Conservation (phyloP, 2,797 vertebrate species). For the Heliangelus exortis region DNA sequence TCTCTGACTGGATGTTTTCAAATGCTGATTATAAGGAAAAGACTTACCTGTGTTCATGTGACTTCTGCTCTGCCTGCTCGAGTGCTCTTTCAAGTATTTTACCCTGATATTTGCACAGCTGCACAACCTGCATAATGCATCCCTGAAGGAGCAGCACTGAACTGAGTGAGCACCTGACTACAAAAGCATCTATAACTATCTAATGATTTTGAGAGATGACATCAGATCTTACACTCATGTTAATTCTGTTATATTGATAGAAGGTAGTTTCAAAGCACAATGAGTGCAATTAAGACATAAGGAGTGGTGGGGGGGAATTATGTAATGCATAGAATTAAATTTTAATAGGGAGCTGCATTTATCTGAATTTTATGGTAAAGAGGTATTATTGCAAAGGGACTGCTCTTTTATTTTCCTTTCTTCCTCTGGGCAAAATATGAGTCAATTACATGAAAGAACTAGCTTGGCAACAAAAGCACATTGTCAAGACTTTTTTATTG, state of each 20-base stretch:
- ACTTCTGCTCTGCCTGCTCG: background rate
- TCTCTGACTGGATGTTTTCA: background rate
- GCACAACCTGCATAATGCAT: background rate
- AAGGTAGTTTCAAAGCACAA: background rate
- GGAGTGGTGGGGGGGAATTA: background rate
- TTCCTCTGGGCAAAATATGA: background rate
- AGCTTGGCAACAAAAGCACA: background rate
- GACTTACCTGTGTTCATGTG: background rate
- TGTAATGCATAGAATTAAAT: background rate
- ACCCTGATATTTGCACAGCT: background rate
- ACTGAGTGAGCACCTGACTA: background rate
- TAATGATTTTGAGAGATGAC: background rate
- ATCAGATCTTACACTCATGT: background rate
- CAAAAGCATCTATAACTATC: background rate
- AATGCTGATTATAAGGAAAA: background rate
- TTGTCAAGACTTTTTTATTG: background rate
- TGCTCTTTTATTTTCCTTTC: background rate
- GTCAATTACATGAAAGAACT: background rate
- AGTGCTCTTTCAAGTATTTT: background rate
- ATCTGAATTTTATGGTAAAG: background rate
- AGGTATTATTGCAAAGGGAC: background rate
- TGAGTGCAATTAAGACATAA: background rate
- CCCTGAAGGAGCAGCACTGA: background rate
- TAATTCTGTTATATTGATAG: background rate
- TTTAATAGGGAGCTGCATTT: background rate